Base-by-base conservation (phyloP, 2,113 vertebrate species). In the Oriolus oriolus region DNA sequence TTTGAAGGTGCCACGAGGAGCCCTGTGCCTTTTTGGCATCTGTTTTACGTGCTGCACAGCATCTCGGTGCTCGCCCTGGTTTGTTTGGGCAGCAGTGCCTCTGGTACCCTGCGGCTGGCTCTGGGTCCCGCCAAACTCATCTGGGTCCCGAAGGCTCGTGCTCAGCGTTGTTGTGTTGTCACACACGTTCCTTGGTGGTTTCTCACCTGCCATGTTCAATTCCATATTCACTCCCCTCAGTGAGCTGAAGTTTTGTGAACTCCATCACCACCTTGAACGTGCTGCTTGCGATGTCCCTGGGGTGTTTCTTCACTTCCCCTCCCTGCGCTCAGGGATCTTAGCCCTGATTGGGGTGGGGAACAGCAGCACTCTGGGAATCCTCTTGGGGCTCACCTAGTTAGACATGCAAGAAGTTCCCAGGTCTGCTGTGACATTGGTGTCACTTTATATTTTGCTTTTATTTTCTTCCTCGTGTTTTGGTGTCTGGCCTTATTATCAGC, bases 151-250 rank as follows among this genome's bases (percentile, higher is more conserved):
- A 22, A 37, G 53, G 39, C 37, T 87, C 77, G 7, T 65, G 42
- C 78, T 84, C 50, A 26, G 64, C 6, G 22, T 6, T 28, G 13
- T 12, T 37, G n/a, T 33, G 39, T 4, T 63, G 44, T 27, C 31
- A 19, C 2, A 4, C 4, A 7, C 7, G 0, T 61, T n/a, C 42
- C 42, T 31, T 13, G 24, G 26, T 69, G 59, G 10, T 35, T 74
- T 75, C 33, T 76, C 57, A 59, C 28, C 4, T 16, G 65, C 35
- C 28, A 14, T 0, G 1, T 12, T 53, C 37, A 65, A 12, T 42
- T 42, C 17, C n/a, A 8, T 8, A 6, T 13, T 50, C 27, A 44
- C 2, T 21, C 45, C 16, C n/a, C 37, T 70, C 2, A 0, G 2
- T 0, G 3, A 66, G 22, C n/a, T 71, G 78, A 45, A 39, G 13